Evolutionary conservation across 2,113 vertebrate species (phyloP).

Genomic region (Mobula hypostoma): DNA sequence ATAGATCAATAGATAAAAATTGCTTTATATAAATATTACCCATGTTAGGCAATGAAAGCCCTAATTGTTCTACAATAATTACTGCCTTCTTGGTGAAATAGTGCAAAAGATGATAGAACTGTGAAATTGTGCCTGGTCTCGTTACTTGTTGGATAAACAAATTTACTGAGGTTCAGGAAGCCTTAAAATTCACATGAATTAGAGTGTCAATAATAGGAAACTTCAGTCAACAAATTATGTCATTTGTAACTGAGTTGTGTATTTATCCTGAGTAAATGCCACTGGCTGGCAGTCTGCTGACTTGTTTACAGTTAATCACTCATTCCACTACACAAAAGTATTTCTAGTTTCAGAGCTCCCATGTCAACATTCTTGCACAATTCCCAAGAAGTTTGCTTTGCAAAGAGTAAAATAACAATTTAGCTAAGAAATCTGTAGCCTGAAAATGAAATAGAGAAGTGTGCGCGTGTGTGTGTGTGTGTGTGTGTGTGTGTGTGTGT

Average conservation of each 20-base stretch:
- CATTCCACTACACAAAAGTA: slow-evolving; percentile 49
- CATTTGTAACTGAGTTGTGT: slow-evolving; percentile 47
- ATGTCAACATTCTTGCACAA: slow-evolving; percentile 59
- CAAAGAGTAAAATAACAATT: slow-evolving; percentile 64
- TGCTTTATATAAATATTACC: not conserved
- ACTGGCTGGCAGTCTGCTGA: slow-evolving; percentile 51
- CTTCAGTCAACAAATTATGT: slow-evolving; percentile 44
- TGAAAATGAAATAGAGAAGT: slow-evolving; percentile 48
- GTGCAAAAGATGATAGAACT: not conserved
- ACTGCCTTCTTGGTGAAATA: not conserved
- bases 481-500: no score
- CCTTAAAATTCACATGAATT: not conserved
- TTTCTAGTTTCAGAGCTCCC: slow-evolving; percentile 52
- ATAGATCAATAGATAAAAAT: not conserved
- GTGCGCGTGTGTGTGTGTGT: no score
- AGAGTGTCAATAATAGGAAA: not conserved
- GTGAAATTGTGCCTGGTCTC: not conserved
- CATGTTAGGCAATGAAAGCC: not conserved
- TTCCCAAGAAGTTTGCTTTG: slow-evolving; percentile 58
- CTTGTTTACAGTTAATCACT: slow-evolving; percentile 51
- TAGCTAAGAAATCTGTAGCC: slow-evolving; percentile 58
- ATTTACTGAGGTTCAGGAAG: slow-evolving; percentile 17
- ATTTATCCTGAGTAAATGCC: slow-evolving; percentile 47
- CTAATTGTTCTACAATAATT: not conserved
- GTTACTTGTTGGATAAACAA: not conserved